Evolutionary conservation across 2,797 vertebrate genomes (phyloP).

Genomic region (Acropternis orthonyx): DNA sequence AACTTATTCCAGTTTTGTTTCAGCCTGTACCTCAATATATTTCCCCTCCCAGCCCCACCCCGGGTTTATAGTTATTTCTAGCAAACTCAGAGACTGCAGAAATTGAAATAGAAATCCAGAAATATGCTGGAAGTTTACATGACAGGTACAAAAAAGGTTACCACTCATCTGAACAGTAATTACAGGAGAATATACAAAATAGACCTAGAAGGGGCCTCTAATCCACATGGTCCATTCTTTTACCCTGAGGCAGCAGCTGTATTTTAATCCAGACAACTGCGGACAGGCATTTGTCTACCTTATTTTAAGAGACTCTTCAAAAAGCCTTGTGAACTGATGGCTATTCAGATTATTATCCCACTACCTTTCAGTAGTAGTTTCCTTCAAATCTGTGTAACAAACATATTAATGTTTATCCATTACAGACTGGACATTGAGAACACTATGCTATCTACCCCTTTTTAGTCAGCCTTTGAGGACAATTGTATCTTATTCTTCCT

Average conservation of each 20-base stretch:
- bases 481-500: not conserved
- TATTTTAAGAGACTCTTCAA: not conserved
- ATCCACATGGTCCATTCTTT: not conserved
- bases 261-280: not conserved
- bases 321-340: not conserved
- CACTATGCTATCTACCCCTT: not conserved
- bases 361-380: not conserved
- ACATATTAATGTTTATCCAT: not conserved
- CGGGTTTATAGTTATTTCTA: not conserved
- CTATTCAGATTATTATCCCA: not conserved
- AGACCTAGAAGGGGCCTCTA: not conserved
- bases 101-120: not conserved
- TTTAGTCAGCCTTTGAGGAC: not conserved
- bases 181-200: not conserved
- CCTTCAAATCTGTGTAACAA: not conserved
- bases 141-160: not conserved
- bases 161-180: not conserved
- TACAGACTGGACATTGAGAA: not conserved
- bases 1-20: not conserved
- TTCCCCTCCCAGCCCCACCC: accelerated
- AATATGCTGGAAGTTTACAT: not conserved
- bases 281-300: not conserved
- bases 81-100: not conserved
- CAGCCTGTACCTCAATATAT: not conserved
- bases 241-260: not conserved